Evolutionary conservation across 2,888 invertebrate genomes (phyloP).

Genomic region (Julus scandinavius): DNA sequence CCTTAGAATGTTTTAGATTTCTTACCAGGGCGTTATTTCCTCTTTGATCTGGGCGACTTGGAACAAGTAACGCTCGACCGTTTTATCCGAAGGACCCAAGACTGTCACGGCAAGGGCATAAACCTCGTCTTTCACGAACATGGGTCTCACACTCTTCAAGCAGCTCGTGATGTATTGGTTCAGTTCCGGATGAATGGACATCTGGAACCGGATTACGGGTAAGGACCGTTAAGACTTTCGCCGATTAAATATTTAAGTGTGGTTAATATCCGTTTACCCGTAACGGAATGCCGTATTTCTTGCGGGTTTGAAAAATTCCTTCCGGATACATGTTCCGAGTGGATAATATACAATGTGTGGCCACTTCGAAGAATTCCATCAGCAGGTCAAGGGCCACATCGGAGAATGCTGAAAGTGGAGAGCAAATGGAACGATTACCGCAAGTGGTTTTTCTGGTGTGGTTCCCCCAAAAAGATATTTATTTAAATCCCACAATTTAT

Average conservation of each 20-base stretch:
- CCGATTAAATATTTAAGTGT: no score
- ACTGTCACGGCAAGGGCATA: not conserved
- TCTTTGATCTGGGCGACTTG: not conserved
- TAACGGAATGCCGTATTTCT: constrained; percentile 46
- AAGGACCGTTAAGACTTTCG: no score
- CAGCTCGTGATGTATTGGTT: constrained; percentile 40
- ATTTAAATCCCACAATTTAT: no score
- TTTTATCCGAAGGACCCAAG: not conserved
- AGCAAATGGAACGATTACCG: no score
- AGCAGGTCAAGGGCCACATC: not conserved
- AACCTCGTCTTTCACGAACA: not conserved
- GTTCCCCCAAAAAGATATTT: no score
- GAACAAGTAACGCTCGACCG: not conserved
- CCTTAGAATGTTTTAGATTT: not conserved
- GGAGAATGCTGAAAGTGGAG: no score
- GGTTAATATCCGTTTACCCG: constrained; percentile 24
- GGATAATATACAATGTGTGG: not conserved
- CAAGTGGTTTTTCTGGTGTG: no score
- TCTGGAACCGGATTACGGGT: not conserved
- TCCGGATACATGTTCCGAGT: not conserved
- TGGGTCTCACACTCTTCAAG: constrained; percentile 6
- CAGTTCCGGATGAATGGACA: constrained; percentile 34
- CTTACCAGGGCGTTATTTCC: not conserved
- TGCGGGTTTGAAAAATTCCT: constrained; percentile 1
- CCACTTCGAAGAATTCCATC: not conserved